A percentile compares a stretch with the other conserved stretches of the same genome.
Evolutionary conservation across 2,797 vertebrate genomes (phyloP).

Genomic region (Semotilus atromaculatus): DNA sequence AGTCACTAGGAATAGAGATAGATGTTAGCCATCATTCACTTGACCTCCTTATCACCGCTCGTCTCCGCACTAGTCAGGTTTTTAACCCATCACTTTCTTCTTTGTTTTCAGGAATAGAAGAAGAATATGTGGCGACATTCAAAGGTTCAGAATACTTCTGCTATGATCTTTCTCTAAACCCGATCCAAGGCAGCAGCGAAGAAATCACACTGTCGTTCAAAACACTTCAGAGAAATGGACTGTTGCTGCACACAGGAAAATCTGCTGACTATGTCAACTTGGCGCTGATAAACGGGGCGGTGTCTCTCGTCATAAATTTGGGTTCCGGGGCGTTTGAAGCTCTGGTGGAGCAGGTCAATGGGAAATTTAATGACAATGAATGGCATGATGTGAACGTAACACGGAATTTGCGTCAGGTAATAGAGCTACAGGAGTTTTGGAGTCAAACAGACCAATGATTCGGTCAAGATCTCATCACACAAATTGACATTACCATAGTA

Average conservation of each 20-base stretch:
- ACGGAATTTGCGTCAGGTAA: conserved; percentile 99
- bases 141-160: conserved; percentile 99
- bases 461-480: conserved; percentile 56
- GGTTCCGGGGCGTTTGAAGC: conserved; percentile 99
- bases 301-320: conserved; percentile 99
- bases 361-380: conserved; percentile 99
- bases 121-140: conserved; percentile 97
- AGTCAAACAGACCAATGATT: conserved; percentile 39
- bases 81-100: neutral
- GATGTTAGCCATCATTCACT: too few species aligned
- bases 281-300: conserved; percentile 98
- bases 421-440: conserved; percentile 84
- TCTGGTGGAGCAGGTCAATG: conserved; percentile 99
- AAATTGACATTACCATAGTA: neutral
- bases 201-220: conserved; percentile 99
- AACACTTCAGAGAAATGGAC: conserved; percentile 98
- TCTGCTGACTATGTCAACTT: conserved; percentile 99
- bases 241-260: conserved; percentile 99
- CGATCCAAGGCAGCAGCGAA: conserved; percentile 99
- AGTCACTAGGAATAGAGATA: too few species aligned
- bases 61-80: neutral
- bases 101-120: conserved; percentile 91
- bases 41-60: too few species aligned
- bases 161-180: conserved; percentile 98
- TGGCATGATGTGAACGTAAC: conserved; percentile 99